phyloP scores from a whole-genome alignment of 1,140 invertebrate species.

The Ectropis grisescens region DNA sequence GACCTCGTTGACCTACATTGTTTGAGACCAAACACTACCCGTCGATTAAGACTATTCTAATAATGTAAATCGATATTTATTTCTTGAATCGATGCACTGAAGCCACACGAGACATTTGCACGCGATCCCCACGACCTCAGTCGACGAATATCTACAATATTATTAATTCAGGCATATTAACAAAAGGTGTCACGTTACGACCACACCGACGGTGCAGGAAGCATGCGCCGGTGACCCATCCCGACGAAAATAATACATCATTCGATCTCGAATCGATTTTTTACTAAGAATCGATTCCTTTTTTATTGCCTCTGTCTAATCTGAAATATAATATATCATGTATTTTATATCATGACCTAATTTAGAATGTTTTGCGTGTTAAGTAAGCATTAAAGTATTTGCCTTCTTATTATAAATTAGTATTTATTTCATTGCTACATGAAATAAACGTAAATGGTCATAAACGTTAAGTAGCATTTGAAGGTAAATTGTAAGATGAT shows the following conservation, averaged over 20 bases:
- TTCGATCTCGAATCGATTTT: slow-evolving; percentile 40
- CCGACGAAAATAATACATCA: slow-evolving; percentile 54
- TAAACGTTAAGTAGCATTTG: too few relatives aligned
- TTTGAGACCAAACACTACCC: too few relatives aligned
- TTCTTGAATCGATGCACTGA: slow-evolving; percentile 42
- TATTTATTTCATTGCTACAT: too few relatives aligned
- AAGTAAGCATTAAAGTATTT: too few relatives aligned
- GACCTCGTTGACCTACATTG: too few relatives aligned
- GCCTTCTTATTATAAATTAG: too few relatives aligned
- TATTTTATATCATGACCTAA: too few relatives aligned
- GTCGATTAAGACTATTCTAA: too few relatives aligned
- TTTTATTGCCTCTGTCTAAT: slow-evolving; percentile 18
- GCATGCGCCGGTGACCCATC: slow-evolving; percentile 54
- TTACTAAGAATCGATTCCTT: slow-evolving; percentile 33
- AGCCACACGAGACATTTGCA: slow-evolving; percentile 45
- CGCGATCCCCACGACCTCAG: slow-evolving; percentile 56
- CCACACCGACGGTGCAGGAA: slow-evolving; percentile 62
- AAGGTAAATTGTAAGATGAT: too few relatives aligned
- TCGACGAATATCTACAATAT: slow-evolving; percentile 58
- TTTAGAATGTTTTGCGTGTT: too few relatives aligned
- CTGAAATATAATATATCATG: too few relatives aligned
- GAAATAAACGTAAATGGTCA: too few relatives aligned
- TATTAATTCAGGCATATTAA: slow-evolving; percentile 67
- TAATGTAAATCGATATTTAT: slow-evolving; percentile 56
- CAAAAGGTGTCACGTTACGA: slow-evolving; percentile 57